Conservation (phyloP, 64 coral and sea anemone species). For the Anthopleura sola region DNA sequence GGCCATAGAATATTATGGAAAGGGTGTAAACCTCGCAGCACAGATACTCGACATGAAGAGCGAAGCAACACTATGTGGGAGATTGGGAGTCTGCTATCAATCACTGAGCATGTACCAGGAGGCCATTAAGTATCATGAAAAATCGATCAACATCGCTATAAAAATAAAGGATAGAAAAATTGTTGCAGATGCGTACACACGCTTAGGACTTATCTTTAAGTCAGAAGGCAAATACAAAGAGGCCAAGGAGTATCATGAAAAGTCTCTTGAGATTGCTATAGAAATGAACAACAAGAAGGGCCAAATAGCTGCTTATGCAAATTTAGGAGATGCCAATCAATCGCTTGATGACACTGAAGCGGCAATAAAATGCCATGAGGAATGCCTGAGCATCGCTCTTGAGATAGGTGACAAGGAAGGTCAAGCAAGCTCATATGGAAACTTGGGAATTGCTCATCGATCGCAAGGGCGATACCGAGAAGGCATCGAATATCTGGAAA, state of each 20-base stretch:
- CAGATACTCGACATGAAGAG: neutral
- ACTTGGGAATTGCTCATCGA: neutral
- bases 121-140: neutral
- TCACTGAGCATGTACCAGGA: neutral
- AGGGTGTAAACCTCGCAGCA: neutral
- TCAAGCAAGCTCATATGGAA: neutral
- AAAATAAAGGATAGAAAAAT: neutral
- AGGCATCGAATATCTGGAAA: neutral
- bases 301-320: neutral
- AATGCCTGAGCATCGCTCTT: neutral
- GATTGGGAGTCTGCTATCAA: neutral
- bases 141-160: neutral
- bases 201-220: neutral
- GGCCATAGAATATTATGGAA: constrained; percentile 2
- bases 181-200: neutral
- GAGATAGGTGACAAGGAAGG: neutral
- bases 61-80: neutral
- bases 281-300: neutral
- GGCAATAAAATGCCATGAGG: neutral
- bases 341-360: neutral
- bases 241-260: neutral
- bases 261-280: neutral
- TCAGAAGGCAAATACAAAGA: neutral
- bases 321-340: neutral
- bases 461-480: neutral